phyloP scores from a whole-genome alignment of 1,140 invertebrate genomes.

The Platyscapa corneri region DNA sequence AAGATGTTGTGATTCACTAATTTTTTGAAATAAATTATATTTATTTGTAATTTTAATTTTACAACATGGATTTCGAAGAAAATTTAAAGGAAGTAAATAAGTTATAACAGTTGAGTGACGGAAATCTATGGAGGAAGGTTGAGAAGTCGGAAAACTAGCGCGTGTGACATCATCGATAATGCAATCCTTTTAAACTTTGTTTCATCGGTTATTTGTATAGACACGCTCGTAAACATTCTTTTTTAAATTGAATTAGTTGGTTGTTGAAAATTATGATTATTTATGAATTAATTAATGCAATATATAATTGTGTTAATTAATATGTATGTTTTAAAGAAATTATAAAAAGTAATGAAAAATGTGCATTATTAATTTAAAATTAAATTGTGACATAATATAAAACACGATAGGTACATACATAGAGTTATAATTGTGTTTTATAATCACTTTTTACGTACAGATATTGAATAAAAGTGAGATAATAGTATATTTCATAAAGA shows the following conservation, averaged over 20 bases:
- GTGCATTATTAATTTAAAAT: background rate
- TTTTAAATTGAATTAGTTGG: background rate
- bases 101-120: slow-evolving; percentile 14
- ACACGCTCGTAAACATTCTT: background rate
- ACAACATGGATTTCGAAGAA: background rate
- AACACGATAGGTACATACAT: slow-evolving; percentile 1
- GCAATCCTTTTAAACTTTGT: slow-evolving; percentile 9
- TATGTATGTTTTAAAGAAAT: background rate
- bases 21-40: background rate
- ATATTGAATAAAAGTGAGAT: slow-evolving; percentile 2
- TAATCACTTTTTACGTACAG: slow-evolving; percentile 32
- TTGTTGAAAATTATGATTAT: background rate
- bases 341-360: background rate
- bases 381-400: background rate
- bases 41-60: too few species aligned
- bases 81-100: background rate
- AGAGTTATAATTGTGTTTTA: slow-evolving; percentile 17
- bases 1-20: background rate
- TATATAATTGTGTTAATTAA: background rate
- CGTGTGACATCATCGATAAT: slow-evolving; percentile 45
- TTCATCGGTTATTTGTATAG: background rate
- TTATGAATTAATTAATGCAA: background rate
- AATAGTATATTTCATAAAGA: slow-evolving; percentile 1
- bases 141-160: slow-evolving; percentile 43
- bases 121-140: slow-evolving; percentile 37